These are phyloP conservation scores for Phaethornis superciliosus DNA, from an alignment of 2,113 vertebrate species.

Conservation along the genomic window DNA sequence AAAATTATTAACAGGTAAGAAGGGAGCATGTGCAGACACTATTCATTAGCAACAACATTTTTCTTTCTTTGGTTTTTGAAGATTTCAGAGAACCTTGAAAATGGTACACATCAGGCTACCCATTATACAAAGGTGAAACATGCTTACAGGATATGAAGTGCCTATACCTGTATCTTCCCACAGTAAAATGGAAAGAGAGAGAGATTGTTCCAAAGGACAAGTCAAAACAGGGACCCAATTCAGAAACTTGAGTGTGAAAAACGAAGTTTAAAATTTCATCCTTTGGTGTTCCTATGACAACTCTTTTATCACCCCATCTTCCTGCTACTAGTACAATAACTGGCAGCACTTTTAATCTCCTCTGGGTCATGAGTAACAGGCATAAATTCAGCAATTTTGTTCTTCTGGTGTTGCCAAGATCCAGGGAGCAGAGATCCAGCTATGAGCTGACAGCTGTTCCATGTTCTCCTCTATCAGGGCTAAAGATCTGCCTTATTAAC, in stretches of 20 bases:
- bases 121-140: not conserved
- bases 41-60: not conserved
- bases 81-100: not conserved
- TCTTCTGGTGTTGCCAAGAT: not conserved
- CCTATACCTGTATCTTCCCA: not conserved
- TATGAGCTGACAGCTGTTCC: not conserved
- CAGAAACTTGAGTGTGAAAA: not conserved
- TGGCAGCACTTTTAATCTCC: not conserved
- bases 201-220: not conserved
- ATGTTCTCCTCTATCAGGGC: not conserved
- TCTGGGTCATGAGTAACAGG: not conserved
- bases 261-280: not conserved
- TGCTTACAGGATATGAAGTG: not conserved
- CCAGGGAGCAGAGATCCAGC: not conserved
- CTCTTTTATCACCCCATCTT: not conserved
- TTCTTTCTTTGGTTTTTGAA: not conserved
- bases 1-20: not conserved
- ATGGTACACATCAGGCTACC: not conserved
- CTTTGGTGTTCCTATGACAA: constrained; percentile 37
- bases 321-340: not conserved
- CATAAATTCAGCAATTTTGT: not conserved
- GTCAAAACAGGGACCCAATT: not conserved
- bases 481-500: constrained; percentile 11
- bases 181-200: not conserved
- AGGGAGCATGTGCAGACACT: not conserved